phyloP scores from a whole-genome alignment of 2,113 vertebrate species.

The Cyanoderma ruficeps region DNA sequence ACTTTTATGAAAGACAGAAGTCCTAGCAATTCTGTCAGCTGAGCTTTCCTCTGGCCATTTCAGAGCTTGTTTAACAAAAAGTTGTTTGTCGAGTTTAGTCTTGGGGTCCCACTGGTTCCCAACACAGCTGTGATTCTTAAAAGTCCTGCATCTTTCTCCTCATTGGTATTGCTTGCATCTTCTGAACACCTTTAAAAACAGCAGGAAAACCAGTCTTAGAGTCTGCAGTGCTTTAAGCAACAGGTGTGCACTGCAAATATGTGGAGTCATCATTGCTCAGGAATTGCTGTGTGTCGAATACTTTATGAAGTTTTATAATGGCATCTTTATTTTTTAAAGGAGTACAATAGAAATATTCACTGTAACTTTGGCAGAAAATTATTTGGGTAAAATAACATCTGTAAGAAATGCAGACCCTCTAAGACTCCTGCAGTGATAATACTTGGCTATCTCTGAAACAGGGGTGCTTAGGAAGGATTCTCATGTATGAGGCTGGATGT shows the following conservation, averaged over 20 bases:
- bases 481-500: neutral
- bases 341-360: neutral
- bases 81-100: neutral
- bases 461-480: neutral
- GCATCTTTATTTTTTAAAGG: conserved; percentile 13
- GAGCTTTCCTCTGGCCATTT: neutral
- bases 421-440: neutral
- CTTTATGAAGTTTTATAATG: conserved; percentile 9
- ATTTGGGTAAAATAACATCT: neutral
- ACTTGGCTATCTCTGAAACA: neutral
- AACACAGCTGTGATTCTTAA: neutral
- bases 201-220: neutral
- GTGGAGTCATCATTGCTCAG: neutral
- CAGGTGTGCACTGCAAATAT: neutral
- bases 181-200: neutral
- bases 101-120: neutral
- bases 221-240: conserved; percentile 43
- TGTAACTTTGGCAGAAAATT: conserved; percentile 1
- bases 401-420: neutral
- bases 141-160: neutral
- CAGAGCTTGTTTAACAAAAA: neutral
- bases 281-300: conserved; percentile 14
- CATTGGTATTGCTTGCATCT: neutral
- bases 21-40: neutral
- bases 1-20: neutral